phyloP scores from a whole-genome alignment of 2,888 invertebrate species.

The Piscicola geometra region DNA sequence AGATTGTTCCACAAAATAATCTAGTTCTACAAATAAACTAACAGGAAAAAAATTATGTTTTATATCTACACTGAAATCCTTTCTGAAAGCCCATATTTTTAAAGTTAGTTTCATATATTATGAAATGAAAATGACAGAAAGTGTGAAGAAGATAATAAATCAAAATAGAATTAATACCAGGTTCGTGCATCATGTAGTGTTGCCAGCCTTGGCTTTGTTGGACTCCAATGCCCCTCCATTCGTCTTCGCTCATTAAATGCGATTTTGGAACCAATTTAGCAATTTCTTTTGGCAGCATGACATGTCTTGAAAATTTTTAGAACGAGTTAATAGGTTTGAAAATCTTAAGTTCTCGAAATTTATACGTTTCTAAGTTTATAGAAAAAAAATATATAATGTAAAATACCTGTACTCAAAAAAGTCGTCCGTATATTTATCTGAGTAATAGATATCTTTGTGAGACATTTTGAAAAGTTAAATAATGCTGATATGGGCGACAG shows the following conservation, averaged over 20 bases:
- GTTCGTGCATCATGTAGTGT: conserved; percentile 92
- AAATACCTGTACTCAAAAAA: conserved; percentile 80
- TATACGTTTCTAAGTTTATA: background rate
- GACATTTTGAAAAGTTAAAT: conserved; percentile 51
- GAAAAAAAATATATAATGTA: background rate
- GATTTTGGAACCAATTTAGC: conserved; percentile 83
- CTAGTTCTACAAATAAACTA: no score
- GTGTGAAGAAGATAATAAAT: background rate
- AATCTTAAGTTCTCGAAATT: background rate
- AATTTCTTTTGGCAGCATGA: conserved; percentile 85
- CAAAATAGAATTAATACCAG: conserved; percentile 58
- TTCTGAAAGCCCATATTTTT: conserved; percentile 16
- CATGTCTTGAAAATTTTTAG: conserved; percentile 67
- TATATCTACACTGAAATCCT: background rate
- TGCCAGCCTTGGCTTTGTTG: conserved; percentile 95
- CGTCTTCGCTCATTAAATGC: conserved; percentile 84
- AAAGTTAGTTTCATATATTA: conserved; percentile 19
- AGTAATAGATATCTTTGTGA: conserved; percentile 79
- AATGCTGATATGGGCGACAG: background rate
- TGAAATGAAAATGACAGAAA: no score
- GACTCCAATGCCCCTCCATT: conserved; percentile 90
- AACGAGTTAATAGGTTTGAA: background rate
- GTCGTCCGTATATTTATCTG: conserved; percentile 86
- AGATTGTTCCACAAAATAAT: no score
- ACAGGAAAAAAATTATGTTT: no score